These are phyloP conservation scores for Porphyrio hochstetteri DNA, from an alignment of 2,113 vertebrate species.

Conservation along the genomic window DNA sequence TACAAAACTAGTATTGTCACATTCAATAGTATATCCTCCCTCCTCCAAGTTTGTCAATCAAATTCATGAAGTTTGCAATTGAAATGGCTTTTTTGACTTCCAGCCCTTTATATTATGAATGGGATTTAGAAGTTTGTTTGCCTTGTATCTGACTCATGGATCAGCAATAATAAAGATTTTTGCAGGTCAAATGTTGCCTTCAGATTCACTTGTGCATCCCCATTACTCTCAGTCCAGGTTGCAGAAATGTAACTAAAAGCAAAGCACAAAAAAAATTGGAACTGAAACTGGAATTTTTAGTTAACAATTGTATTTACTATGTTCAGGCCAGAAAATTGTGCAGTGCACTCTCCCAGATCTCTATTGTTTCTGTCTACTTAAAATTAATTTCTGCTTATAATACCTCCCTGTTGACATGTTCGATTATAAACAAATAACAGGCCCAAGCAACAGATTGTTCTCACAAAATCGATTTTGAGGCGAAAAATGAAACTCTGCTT, in stretches of 20 bases:
- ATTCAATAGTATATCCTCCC: background rate
- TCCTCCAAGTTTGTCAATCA: slow-evolving; percentile 12
- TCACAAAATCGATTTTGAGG: background rate
- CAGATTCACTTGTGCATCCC: background rate
- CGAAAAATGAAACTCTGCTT: background rate
- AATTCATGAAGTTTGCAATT: background rate
- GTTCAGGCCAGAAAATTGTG: background rate
- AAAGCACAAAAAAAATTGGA: background rate
- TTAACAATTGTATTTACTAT: background rate
- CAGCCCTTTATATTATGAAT: background rate
- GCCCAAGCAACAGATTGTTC: background rate
- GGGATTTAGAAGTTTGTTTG: slow-evolving; percentile 8
- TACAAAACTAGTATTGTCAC: background rate
- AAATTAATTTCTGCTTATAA: background rate
- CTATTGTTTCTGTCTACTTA: background rate
- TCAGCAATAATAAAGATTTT: slow-evolving; percentile 38
- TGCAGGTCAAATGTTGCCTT: background rate
- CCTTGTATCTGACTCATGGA: slow-evolving; percentile 3
- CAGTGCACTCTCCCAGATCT: background rate
- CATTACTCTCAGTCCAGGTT: slow-evolving; percentile 20
- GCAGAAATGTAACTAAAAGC: background rate
- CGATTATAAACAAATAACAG: background rate
- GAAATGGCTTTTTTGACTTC: slow-evolving; percentile 11
- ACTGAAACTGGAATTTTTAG: background rate
- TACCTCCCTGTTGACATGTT: background rate